Base-by-base conservation (phyloP, 2,888 invertebrate species). In the Actias luna region DNA sequence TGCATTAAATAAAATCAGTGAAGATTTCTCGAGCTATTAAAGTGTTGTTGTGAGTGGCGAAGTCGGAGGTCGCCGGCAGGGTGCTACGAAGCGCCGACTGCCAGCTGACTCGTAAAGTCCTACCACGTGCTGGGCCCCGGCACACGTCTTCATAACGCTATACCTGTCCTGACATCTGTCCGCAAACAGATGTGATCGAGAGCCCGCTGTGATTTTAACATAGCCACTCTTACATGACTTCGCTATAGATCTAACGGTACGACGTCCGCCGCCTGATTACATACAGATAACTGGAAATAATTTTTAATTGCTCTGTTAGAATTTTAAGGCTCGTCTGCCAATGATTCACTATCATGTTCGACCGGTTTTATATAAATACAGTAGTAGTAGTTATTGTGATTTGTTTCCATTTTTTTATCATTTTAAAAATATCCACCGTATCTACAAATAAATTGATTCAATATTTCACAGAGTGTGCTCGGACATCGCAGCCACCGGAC, bases 371-470 rank as follows among this genome's bases (percentile, higher is more conserved):
- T 75, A 77, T 79, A 72, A n/a, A 69, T 75, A 77, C 76, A 74
- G 79, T 78, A 82, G 46, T 50, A 78, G 80, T 68, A 76, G 70
- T 74, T n/a, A n/a, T n/a, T n/a, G n/a, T n/a, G n/a, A 74, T 77
- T 78, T 74, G 73, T 42, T 7, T n/a, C 18, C 18, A 33, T 33
- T 33, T 33, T 78, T 72, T 72, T 73, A 71, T 16, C 4, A 67
- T 76, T 68, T 71, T 79, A 67, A 72, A 76, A 72, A 76, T 69
- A 74, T 80, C 78, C 78, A 75, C 78, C 75, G n/a, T 76, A 77
- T 75, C 42, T 84, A 83, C 81, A 82, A 83, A 87, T 85, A 84
- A 85, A 85, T 83, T 79, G 82, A 82, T 79, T 77, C 80, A 87
- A 85, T 84, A 86, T 83, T 77, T 82, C 76, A 79, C 76, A 69